Percentiles rank a stretch among this genome's conserved stretches.
Conservation (phyloP, 2,888 invertebrate genomes). For the Heliothis peltigera region DNA sequence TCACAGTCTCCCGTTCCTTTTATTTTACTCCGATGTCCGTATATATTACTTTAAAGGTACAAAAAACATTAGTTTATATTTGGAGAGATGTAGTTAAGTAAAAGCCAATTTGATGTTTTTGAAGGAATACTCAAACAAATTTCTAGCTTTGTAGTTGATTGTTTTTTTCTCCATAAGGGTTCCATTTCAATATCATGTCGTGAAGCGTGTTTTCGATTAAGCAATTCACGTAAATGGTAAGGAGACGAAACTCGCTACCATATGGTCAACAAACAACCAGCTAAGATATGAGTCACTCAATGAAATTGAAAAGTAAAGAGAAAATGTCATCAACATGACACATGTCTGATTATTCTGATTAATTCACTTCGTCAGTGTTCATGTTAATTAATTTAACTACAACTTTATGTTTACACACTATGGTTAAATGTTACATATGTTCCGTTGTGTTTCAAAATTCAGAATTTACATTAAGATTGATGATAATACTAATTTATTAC, state of each 20-base stretch:
- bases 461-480: conserved; percentile 8
- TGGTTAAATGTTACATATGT: conserved; percentile 33
- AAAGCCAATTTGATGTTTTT: neutral
- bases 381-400: conserved; percentile 35
- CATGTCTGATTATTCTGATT: conserved; percentile 51
- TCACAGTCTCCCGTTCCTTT: conserved; percentile 5
- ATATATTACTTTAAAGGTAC: neutral
- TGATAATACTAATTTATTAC: conserved; percentile 6
- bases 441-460: conserved; percentile 29
- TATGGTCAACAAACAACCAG: conserved; percentile 44
- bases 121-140: neutral
- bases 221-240: conserved; percentile 42
- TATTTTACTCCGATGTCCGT: conserved; percentile 11
- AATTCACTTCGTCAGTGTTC: conserved; percentile 41
- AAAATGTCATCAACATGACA: conserved; percentile 56
- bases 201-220: conserved; percentile 30
- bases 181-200: neutral
- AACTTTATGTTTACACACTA: conserved; percentile 38
- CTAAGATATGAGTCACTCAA: conserved; percentile 46
- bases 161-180: conserved; percentile 9
- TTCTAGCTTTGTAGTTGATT: neutral
- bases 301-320: conserved; percentile 55
- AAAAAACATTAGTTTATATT: neutral
- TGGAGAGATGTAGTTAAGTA: neutral
- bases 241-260: conserved; percentile 43